phyloP scores from a whole-genome alignment of 2,797 vertebrate species.

The Hozukius guyotensis region DNA sequence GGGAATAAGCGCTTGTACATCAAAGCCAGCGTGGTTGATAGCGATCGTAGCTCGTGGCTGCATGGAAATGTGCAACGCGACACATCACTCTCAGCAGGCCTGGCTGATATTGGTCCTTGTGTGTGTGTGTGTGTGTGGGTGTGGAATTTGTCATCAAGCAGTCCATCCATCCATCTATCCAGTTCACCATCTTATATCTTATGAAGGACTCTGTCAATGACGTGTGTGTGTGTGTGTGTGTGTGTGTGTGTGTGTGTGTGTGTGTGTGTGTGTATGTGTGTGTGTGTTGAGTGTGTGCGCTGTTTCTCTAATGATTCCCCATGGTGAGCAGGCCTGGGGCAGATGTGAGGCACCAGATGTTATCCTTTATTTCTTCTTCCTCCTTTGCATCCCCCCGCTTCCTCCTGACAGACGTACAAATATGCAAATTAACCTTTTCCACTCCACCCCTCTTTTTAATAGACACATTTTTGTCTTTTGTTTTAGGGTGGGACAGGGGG shows the following conservation, averaged over 20 bases:
- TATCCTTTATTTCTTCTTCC: constrained; percentile 53
- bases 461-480: too few relatives aligned
- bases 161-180: constrained; percentile 21
- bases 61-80: constrained; percentile 45
- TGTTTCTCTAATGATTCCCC: constrained; percentile 56
- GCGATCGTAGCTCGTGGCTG: constrained; percentile 63
- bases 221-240: not conserved
- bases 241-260: not conserved
- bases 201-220: constrained; percentile 30
- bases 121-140: not conserved
- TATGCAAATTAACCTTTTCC: constrained; percentile 4
- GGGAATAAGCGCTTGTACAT: constrained; percentile 56
- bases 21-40: constrained; percentile 70
- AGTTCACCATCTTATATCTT: constrained; percentile 28
- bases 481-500: too few relatives aligned
- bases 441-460: too few relatives aligned
- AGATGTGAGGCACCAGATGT: constrained; percentile 66
- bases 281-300: not conserved
- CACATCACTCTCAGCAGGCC: constrained; percentile 51
- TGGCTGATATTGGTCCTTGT: constrained; percentile 18
- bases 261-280: not conserved
- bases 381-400: constrained; percentile 30
- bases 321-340: constrained; percentile 51
- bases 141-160: constrained; percentile 7
- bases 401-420: constrained; percentile 30